phyloP scores from a whole-genome alignment of 2,113 vertebrate species.

The Chunga burmeisteri region DNA sequence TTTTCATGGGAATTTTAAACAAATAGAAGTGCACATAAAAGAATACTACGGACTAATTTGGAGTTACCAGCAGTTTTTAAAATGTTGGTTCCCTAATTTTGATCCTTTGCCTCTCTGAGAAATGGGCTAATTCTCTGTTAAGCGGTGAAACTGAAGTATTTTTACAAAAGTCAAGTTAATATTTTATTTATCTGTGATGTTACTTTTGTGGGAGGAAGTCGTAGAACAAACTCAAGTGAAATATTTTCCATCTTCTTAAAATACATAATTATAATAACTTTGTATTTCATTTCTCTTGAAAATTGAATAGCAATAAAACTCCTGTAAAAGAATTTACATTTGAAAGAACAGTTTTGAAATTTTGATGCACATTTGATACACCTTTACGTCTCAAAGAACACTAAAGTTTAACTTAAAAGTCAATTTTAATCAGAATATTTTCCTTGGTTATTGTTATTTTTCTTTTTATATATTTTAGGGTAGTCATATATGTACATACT shows the following conservation, averaged over 20 bases:
- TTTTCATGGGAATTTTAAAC: neutral
- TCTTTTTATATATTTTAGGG: neutral
- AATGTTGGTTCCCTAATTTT: constrained; percentile 15
- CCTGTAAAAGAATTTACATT: constrained; percentile 61
- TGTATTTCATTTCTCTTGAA: constrained; percentile 58
- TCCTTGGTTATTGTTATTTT: neutral
- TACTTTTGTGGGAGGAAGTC: neutral
- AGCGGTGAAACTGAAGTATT: neutral
- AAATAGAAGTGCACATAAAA: neutral
- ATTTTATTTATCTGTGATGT: constrained; percentile 19
- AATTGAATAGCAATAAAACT: constrained; percentile 53
- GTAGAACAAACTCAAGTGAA: constrained; percentile 38
- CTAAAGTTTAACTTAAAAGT: constrained; percentile 44
- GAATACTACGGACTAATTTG: neutral
- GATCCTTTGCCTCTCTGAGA: neutral
- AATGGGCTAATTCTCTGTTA: neutral
- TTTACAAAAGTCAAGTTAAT: constrained; percentile 19
- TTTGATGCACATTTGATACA: constrained; percentile 59
- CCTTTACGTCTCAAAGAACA: constrained; percentile 40
- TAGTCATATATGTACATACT: neutral
- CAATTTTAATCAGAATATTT: constrained; percentile 23
- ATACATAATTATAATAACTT: constrained; percentile 61
- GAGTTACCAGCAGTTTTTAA: neutral
- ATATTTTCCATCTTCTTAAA: constrained; percentile 43
- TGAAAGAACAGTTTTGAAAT: constrained; percentile 68